Evolutionary conservation across 2,888 invertebrate species (phyloP), one percentile per base, ranked within the genome.

Genomic region (Oscheius onirici): DNA sequence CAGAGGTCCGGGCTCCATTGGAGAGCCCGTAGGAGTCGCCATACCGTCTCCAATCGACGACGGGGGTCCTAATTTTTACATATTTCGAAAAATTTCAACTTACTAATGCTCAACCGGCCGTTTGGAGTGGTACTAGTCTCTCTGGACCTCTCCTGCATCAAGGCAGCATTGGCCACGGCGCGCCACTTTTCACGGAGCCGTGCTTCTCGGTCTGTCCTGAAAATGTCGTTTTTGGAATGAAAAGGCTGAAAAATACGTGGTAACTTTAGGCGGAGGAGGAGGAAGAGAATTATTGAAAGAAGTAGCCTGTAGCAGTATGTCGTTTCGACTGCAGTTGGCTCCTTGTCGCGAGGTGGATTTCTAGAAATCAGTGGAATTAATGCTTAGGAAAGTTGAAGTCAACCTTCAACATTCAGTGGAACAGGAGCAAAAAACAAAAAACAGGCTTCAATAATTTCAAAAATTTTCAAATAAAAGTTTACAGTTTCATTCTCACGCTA

Each of bases 1-100:
- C 67, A 79, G 51, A 0, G 77, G 70, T 10, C 46, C 43, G 15
- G 70, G 40, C 15, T 52, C 61, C 8, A 58, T 58, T 1, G 58
- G 58, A 10, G 41, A 41, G 20, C 57, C 57, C 5, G 24, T 41
- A 17, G 58, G 58, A 8, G 58, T 20, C 2, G 20, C 20, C 34
- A 34, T 34, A 6, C 58, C 58, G 11, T 58, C 58, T n/a, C 41
- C 22, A 8, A 40, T 22, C 11, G 58, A 20, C 13, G 58, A 58
- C 0, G 58, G 58, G 1, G 58, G 40, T 41, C 58, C 58, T 58
- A 41, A 41, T 17, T 8, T 17, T 51, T 51, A 11, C 11, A n/a
- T 6, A n/a, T n/a, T n/a, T n/a, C n/a, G n/a, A n/a, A n/a, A n/a
- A n/a, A n/a, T n/a, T 8, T 34, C 34, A 34, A 34, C 28, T 55